These are phyloP conservation scores for Helarctos malayanus DNA, from an alignment of 2,797 vertebrate species.

Conservation along the genomic window DNA sequence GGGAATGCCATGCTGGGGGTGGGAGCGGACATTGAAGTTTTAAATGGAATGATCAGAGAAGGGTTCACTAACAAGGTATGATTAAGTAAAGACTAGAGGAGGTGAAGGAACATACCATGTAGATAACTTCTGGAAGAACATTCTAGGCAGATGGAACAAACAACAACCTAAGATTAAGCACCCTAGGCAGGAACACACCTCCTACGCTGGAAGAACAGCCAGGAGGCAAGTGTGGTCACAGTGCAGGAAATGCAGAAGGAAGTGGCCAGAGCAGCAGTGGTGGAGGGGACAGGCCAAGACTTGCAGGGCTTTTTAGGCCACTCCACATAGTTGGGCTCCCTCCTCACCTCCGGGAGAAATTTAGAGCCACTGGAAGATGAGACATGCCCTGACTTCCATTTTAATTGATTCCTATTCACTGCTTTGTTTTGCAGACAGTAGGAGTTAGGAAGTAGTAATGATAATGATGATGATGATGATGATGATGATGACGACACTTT, in stretches of 20 bases:
- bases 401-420: background rate
- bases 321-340: background rate
- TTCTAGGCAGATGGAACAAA: background rate
- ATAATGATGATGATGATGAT: background rate
- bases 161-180: background rate
- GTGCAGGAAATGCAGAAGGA: background rate
- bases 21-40: background rate
- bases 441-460: background rate
- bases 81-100: background rate
- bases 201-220: background rate
- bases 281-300: background rate
- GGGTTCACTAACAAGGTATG: background rate
- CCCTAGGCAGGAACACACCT: background rate
- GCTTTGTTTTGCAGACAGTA: background rate
- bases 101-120: background rate
- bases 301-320: background rate
- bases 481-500: background rate
- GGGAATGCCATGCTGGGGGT: background rate
- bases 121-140: background rate
- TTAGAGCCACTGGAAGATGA: background rate
- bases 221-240: background rate
- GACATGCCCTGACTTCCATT: background rate
- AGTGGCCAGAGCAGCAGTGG: too few relatives aligned
- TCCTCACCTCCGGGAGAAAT: background rate
- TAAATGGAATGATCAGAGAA: background rate